phyloP scores from a whole-genome alignment of 2,888 invertebrate genomes.

The Altica lythri region DNA sequence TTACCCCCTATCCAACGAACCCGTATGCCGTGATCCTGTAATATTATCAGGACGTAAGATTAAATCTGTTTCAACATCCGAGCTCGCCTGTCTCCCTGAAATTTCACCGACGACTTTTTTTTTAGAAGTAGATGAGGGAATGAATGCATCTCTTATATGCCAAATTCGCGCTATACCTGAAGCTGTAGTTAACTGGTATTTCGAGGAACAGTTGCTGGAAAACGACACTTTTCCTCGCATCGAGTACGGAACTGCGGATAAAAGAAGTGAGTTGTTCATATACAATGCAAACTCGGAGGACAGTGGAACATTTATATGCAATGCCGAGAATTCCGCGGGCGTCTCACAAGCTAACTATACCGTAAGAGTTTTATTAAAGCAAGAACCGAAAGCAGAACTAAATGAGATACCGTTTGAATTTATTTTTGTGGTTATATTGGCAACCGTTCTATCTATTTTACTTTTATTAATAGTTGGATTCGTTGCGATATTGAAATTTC shows the following conservation, averaged over 20 bases:
- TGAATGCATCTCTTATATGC: slow-evolving; percentile 80
- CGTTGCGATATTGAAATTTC: slow-evolving; percentile 63
- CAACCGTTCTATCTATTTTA: slow-evolving; percentile 68
- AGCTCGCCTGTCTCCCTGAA: slow-evolving; percentile 81
- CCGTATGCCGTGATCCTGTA: slow-evolving; percentile 73
- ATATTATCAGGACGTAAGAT: slow-evolving; percentile 65
- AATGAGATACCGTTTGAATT: slow-evolving; percentile 62
- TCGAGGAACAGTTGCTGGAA: slow-evolving; percentile 77
- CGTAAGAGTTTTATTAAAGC: slow-evolving; percentile 73
- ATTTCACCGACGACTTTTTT: slow-evolving; percentile 74
- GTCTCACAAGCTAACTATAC: slow-evolving; percentile 80
- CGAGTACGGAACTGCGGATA: slow-evolving; percentile 72
- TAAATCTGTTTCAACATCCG: slow-evolving; percentile 68
- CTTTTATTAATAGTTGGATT: slow-evolving; percentile 70
- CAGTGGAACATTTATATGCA: slow-evolving; percentile 83
- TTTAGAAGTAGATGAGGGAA: slow-evolving; percentile 77
- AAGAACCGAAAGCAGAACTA: slow-evolving; percentile 47
- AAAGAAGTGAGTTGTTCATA: slow-evolving; percentile 77
- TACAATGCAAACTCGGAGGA: slow-evolving; percentile 76
- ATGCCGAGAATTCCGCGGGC: slow-evolving; percentile 86
- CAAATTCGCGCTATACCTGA: slow-evolving; percentile 77
- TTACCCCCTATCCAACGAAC: slow-evolving; percentile 78
- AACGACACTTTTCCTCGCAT: slow-evolving; percentile 73
- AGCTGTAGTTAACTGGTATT: slow-evolving; percentile 80
- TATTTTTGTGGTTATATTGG: slow-evolving; percentile 70